These are phyloP conservation scores for Rhamphomyia laevipes DNA, from an alignment of 2,888 invertebrate genomes.

Conservation along the genomic window DNA sequence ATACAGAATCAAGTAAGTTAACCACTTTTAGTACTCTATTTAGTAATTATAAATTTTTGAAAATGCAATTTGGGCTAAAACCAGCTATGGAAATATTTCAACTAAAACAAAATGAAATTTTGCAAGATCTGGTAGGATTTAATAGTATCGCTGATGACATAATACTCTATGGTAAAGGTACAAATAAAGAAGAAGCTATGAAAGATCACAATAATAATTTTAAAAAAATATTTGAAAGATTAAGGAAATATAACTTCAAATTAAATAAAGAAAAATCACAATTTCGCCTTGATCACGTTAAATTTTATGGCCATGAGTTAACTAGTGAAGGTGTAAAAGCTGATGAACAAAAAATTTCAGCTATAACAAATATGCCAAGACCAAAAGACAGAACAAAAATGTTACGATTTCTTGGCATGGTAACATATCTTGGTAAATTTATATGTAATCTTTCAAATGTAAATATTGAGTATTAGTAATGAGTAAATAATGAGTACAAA, in stretches of 20 bases:
- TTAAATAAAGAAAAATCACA: not conserved
- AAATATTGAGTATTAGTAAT: not conserved
- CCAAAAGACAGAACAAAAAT: too few relatives aligned
- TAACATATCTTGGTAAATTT: too few relatives aligned
- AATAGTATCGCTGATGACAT: conserved; percentile 15
- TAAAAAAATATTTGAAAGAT: conserved; percentile 8
- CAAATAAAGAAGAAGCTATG: conserved; percentile 11
- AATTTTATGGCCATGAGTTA: conserved; percentile 18
- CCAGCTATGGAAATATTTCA: too few relatives aligned
- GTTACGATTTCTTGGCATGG: too few relatives aligned
- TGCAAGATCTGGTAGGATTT: conserved; percentile 11
- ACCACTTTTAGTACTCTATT: too few relatives aligned
- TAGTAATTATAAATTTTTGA: too few relatives aligned
- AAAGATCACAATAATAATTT: conserved; percentile 17
- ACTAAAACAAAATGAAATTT: conserved; percentile 20
- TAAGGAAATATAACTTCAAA: conserved; percentile 1
- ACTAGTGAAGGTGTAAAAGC: conserved; percentile 10
- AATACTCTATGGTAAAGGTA: conserved; percentile 11
- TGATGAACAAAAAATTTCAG: conserved; percentile 16
- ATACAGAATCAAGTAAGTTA: too few relatives aligned
- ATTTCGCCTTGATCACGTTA: not conserved
- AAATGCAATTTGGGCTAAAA: too few relatives aligned
- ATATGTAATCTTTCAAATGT: too few relatives aligned
- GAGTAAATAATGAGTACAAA: not conserved
- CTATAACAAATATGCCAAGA: conserved; percentile 16